Percentiles rank a stretch among this genome's conserved stretches.
Evolutionary conservation across 2,888 invertebrate genomes (phyloP).

Genomic region (Schizotus pectinicornis): DNA sequence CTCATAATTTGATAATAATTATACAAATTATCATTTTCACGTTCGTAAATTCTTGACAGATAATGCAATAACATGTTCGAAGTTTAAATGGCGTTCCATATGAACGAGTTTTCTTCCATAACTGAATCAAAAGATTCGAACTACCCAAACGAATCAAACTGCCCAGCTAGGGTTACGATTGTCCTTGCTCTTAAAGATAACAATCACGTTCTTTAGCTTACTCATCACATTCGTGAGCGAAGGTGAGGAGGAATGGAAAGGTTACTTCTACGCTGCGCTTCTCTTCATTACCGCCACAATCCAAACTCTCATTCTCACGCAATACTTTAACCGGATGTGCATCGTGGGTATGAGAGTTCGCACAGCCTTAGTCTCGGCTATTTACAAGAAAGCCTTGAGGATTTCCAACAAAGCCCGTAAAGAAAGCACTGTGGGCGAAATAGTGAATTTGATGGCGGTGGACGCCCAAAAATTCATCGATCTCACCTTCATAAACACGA

Average conservation of each 20-base stretch:
- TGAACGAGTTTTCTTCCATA: no score
- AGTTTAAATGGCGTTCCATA: no score
- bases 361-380: slow-evolving; percentile 86
- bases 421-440: slow-evolving; percentile 88
- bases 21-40: slow-evolving; percentile 59
- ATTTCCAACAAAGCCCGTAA: slow-evolving; percentile 82
- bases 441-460: slow-evolving; percentile 91
- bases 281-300: slow-evolving; percentile 77
- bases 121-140: slow-evolving; percentile 63
- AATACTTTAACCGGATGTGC: slow-evolving; percentile 92
- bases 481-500: slow-evolving; percentile 84
- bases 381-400: slow-evolving; percentile 84
- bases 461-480: slow-evolving; percentile 91
- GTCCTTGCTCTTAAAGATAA: no score
- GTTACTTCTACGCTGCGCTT: slow-evolving; percentile 79
- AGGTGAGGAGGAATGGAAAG: slow-evolving; percentile 79
- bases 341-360: slow-evolving; percentile 89
- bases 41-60: no score
- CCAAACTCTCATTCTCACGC: slow-evolving; percentile 85
- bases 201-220: slow-evolving; percentile 60
- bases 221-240: slow-evolving; percentile 74
- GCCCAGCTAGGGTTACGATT: no score
- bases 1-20: not conserved
- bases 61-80: no score
- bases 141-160: no score